Evolutionary conservation across 2,888 invertebrate genomes (phyloP).

Genomic region (Trissolcus brochymenae): DNA sequence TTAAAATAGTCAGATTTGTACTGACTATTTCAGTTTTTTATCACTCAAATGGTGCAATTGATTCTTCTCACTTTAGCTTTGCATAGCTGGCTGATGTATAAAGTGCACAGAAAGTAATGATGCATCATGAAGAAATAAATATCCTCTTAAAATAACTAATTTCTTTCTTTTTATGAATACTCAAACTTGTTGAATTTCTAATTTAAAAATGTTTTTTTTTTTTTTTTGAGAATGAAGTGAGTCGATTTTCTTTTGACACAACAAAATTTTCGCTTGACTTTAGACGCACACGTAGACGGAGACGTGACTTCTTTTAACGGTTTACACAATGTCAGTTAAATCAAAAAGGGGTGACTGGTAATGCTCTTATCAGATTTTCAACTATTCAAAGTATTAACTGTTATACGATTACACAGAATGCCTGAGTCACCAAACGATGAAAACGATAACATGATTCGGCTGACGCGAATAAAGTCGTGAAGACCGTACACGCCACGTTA

Average conservation of each 20-base stretch:
- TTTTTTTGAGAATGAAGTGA: no score
- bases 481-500: conserved; percentile 8
- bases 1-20: no score
- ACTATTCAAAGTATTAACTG: conserved; percentile 33
- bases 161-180: no score
- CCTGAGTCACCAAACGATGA: conserved; percentile 19
- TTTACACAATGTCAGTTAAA: conserved; percentile 24
- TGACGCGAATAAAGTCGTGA: conserved; percentile 23
- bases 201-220: no score
- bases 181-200: no score
- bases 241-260: not conserved
- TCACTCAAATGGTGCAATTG: no score
- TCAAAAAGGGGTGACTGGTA: conserved; percentile 18
- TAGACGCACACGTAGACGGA: not conserved
- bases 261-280: not conserved
- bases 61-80: no score
- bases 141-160: no score
- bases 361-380: conserved; percentile 34
- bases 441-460: conserved; percentile 31
- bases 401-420: conserved; percentile 25
- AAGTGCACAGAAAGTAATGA: no score
- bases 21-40: no score
- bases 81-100: no score
- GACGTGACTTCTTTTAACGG: conserved; percentile 5
- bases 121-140: no score